Evolutionary conservation across 92 coral and sea anemone species (phyloP).

Genomic region (Blastomussa wellsi): DNA sequence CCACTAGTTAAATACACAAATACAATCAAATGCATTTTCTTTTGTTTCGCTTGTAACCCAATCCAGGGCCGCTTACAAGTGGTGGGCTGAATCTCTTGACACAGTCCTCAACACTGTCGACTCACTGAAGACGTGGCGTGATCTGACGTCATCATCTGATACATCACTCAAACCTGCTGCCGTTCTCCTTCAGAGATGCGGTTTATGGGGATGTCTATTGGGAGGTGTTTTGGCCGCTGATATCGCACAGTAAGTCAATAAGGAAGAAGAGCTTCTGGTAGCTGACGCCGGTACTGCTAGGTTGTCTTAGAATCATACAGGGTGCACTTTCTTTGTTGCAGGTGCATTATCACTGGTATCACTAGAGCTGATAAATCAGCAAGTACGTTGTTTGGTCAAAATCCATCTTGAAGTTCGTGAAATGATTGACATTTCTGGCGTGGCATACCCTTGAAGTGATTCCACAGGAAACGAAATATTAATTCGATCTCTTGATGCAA

Average conservation of each 20-base stretch:
- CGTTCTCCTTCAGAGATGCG: slow-evolving; percentile 82
- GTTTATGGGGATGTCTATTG: slow-evolving; percentile 95
- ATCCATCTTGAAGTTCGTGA: too few species aligned
- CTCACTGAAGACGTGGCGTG: slow-evolving; percentile 74
- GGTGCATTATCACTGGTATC: too few species aligned
- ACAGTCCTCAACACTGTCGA: slow-evolving; percentile 73
- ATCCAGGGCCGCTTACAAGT: slow-evolving; percentile 80
- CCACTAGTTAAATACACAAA: too few species aligned
- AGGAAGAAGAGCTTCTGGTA: not conserved
- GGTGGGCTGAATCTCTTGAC: slow-evolving; percentile 99
- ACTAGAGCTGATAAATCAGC: too few species aligned
- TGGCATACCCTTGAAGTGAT: not conserved
- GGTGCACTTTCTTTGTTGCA: too few species aligned
- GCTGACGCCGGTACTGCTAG: too few species aligned
- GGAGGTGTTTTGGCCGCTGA: slow-evolving; percentile 91
- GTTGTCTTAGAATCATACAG: too few species aligned
- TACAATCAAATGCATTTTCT: not conserved
- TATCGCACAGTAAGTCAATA: slow-evolving; percentile 83
- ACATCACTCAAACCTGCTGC: slow-evolving; percentile 57
- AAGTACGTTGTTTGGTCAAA: too few species aligned
- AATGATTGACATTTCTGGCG: too few species aligned
- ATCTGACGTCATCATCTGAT: slow-evolving; percentile 41
- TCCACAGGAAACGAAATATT: too few species aligned
- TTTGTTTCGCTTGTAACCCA: not conserved
- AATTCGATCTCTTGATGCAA: too few species aligned